Conservation (phyloP, 2,113 vertebrate genomes). For the Parotia lawesii region DNA sequence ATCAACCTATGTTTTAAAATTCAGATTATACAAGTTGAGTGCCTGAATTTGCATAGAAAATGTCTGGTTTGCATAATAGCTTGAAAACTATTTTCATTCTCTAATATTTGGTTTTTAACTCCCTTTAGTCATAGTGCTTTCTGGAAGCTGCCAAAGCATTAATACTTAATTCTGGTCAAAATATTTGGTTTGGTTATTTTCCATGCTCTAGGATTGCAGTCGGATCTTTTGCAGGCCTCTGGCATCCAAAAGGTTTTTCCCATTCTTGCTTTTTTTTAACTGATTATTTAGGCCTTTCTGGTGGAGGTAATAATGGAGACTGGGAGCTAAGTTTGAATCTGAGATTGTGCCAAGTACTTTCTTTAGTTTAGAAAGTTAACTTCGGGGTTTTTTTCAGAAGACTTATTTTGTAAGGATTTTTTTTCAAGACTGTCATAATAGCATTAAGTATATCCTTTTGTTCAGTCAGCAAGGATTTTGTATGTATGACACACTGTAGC, state of each 20-base stretch:
- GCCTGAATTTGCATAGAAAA: conserved; percentile 27
- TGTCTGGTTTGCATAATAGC: conserved; percentile 34
- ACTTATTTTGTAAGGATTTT: background rate
- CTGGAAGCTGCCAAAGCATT: background rate
- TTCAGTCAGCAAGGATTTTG: background rate
- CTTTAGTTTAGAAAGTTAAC: background rate
- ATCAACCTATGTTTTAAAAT: conserved; percentile 42
- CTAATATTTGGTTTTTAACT: conserved; percentile 13
- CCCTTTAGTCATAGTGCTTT: background rate
- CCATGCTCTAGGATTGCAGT: background rate
- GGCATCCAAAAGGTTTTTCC: background rate
- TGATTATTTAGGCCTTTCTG: background rate
- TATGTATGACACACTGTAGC: background rate
- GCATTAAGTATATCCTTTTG: background rate
- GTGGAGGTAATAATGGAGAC: background rate
- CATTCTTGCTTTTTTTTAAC: background rate
- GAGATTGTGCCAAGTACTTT: background rate
- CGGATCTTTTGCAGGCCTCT: background rate
- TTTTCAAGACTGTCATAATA: background rate
- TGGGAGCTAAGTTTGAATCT: background rate
- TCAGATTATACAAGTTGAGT: conserved; percentile 32
- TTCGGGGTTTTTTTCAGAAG: background rate
- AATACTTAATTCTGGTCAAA: conserved; percentile 22
- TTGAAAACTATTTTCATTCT: conserved; percentile 20
- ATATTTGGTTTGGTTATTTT: conserved; percentile 1